Evolutionary conservation across 2,888 invertebrate genomes (phyloP).

Genomic region (Eudemis profundana): DNA sequence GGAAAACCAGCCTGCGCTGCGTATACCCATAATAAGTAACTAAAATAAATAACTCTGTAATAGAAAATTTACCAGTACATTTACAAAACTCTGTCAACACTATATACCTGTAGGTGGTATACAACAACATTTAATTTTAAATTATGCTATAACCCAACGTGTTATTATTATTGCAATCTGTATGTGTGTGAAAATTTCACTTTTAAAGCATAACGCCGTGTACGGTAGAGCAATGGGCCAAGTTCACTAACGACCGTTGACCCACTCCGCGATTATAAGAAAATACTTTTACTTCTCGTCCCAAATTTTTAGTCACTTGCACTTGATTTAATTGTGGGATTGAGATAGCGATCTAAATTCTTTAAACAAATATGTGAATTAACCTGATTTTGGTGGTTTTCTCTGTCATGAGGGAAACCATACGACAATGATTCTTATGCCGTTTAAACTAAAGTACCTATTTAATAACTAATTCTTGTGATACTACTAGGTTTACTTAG

Average conservation of each 20-base stretch:
- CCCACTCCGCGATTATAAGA: slow-evolving; percentile 32
- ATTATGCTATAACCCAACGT: not conserved
- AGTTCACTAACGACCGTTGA: slow-evolving; percentile 39
- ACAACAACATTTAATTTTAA: too few relatives aligned
- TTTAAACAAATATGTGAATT: slow-evolving; percentile 35
- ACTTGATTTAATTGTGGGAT: slow-evolving; percentile 41
- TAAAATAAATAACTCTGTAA: too few relatives aligned
- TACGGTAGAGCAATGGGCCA: slow-evolving; percentile 38
- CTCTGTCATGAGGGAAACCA: not conserved
- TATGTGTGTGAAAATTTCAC: slow-evolving; percentile 37
- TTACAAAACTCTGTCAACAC: too few relatives aligned
- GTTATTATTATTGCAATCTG: not conserved
- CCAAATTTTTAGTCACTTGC: slow-evolving; percentile 39
- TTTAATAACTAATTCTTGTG: too few relatives aligned
- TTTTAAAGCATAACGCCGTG: slow-evolving; percentile 34
- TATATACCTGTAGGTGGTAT: too few relatives aligned
- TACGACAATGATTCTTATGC: not conserved
- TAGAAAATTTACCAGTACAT: too few relatives aligned
- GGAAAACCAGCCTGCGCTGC: too few relatives aligned
- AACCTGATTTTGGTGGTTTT: slow-evolving; percentile 13
- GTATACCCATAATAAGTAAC: too few relatives aligned
- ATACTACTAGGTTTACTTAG: too few relatives aligned
- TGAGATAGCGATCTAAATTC: slow-evolving; percentile 29
- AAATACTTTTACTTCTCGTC: slow-evolving; percentile 43
- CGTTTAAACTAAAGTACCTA: too few relatives aligned